Conservation (phyloP, 2,888 invertebrate species). For the Sussaba pulchella region DNA sequence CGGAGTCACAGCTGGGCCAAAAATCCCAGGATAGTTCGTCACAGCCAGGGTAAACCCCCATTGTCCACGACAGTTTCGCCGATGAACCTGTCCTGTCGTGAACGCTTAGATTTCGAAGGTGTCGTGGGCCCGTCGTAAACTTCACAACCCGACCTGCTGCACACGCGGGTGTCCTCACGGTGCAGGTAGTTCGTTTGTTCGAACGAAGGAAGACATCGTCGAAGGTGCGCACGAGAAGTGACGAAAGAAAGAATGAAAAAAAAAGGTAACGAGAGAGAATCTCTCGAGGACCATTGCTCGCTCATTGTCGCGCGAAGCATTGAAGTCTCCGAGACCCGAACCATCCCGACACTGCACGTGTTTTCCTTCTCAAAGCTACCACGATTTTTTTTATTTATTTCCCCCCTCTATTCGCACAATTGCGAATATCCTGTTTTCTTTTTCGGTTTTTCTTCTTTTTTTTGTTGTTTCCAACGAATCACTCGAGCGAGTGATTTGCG, state of each 20-base stretch:
- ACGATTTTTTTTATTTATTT: constrained; percentile 37
- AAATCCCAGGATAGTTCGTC: constrained; percentile 3
- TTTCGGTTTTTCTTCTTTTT: no score
- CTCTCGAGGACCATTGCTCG: constrained; percentile 34
- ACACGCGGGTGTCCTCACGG: constrained; percentile 8
- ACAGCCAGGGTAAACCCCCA: constrained; percentile 17
- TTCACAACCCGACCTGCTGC: constrained; percentile 3
- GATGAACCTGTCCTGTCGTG: constrained; percentile 58
- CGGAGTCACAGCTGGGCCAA: not conserved
- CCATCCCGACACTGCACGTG: constrained; percentile 53
- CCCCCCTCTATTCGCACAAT: no score
- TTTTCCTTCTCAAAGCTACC: constrained; percentile 42
- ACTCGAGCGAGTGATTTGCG: not conserved
- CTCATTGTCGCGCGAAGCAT: constrained; percentile 54
- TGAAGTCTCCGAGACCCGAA: constrained; percentile 52
- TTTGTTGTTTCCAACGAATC: not conserved
- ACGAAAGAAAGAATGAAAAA: not conserved
- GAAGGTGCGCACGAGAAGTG: not conserved
- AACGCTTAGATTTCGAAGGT: constrained; percentile 38
- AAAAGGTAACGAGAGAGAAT: constrained; percentile 21
- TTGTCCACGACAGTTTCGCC: constrained; percentile 40
- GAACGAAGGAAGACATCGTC: not conserved
- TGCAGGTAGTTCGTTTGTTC: constrained; percentile 51
- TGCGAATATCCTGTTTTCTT: no score
- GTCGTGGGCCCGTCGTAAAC: constrained; percentile 51